Conservation (phyloP, 2,797 vertebrate genomes). For the Coendou prehensilis region DNA sequence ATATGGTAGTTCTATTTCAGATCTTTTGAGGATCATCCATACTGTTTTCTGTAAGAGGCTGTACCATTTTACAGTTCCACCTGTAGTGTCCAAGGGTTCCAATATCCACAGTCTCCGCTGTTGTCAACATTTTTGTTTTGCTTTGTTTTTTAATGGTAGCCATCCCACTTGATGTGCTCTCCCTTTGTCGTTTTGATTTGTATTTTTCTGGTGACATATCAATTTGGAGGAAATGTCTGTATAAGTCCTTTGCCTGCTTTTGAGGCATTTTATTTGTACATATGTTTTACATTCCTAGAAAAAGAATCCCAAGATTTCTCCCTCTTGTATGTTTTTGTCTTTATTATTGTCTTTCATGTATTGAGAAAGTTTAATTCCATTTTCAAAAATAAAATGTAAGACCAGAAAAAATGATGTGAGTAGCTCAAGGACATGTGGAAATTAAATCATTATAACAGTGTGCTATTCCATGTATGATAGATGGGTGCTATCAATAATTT, state of each 20-base stretch:
- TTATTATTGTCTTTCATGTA: background rate
- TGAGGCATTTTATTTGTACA: background rate
- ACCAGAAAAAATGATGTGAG: background rate
- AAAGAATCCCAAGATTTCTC: background rate
- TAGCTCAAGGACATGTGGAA: background rate
- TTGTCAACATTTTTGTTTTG: background rate
- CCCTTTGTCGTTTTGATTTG: background rate
- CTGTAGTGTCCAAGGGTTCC: background rate
- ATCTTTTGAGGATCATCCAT: background rate
- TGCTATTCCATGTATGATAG: background rate
- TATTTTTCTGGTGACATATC: background rate
- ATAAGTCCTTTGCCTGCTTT: background rate
- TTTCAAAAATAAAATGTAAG: background rate
- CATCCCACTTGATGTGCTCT: background rate
- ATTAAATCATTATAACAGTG: background rate
- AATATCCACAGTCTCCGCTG: background rate
- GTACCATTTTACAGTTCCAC: background rate
- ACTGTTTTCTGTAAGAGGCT: background rate
- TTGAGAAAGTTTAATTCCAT: conserved; percentile 21
- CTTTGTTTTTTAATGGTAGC: background rate
- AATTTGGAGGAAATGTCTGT: background rate
- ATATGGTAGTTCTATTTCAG: background rate
- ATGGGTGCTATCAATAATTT: conserved; percentile 3
- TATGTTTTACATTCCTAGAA: background rate
- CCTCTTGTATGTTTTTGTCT: background rate